Evolutionary conservation across 2,797 vertebrate genomes (phyloP), one percentile per base, ranked within the genome.

Genomic region (Australoheros facetus): DNA sequence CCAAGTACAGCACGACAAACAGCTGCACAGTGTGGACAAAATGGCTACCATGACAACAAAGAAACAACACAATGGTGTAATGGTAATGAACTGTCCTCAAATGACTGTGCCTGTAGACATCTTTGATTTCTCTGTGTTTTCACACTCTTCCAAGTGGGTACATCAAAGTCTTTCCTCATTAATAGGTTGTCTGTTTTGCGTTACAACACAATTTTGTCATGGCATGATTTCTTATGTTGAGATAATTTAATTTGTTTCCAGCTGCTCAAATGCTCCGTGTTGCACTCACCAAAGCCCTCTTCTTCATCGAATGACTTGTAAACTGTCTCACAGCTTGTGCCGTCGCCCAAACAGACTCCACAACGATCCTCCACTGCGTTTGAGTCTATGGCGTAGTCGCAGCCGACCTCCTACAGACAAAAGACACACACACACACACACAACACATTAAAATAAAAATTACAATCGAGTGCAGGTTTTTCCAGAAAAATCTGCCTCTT

Each of bases 321-420:
- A 87, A 99, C 93, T 0, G 95, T 99, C 88, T 84, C 96, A 89
- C 98, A 99, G 91, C 96, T 96, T 75, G 96, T 97, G 71, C 98
- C 97, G 0, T 99, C 96, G 21, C 98, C 98, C 19, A 98, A 92
- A 88, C 98, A 99, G 71, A 99, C 96, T 2, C 98, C 98, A 23
- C 98, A 99, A 56, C 94, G 96, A 82, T 99, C 98, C 90, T 99
- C 98, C 7, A 96, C 95, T 1, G 98, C 97, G 0, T 96, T 98
- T n/a, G 98, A 99, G 87, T 97, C 96, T 6, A 99, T 99, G 82
- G 97, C 97, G 73, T 96, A 97, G 95, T 99, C 98, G 91, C 98
- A 99, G 87, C 98, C 98, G 1, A 99, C 96, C 62, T 92, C 91
- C 98, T 99, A 81, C 42, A 71, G 71, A 77, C 54, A 76, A 75